Evolutionary conservation across 2,113 vertebrate genomes (phyloP).

Genomic region (Epinephelus cyanopodus): DNA sequence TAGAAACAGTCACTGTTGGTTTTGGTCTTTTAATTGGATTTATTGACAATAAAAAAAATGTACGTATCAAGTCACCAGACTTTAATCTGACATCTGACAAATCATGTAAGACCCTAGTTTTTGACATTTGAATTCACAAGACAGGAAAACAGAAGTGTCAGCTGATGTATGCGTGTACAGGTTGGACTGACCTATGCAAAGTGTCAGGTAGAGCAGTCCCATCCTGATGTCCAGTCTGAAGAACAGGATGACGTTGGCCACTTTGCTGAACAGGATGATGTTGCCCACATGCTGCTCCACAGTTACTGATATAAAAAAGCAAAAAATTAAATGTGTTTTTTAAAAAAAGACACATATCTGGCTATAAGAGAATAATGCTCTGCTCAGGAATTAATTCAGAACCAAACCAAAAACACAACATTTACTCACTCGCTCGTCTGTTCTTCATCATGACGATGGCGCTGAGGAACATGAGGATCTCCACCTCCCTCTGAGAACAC

Average conservation of each 20-base stretch:
- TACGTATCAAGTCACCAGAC: not conserved
- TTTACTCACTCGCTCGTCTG: constrained; percentile 92
- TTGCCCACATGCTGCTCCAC: constrained; percentile 97
- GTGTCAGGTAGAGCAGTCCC: constrained; percentile 94
- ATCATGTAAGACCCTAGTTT: not conserved
- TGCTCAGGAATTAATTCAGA: not conserved
- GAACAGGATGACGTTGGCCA: constrained; percentile 95
- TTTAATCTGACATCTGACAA: too few relatives aligned
- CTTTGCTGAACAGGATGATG: constrained; percentile 98
- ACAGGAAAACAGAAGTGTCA: not conserved
- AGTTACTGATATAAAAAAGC: constrained; percentile 83
- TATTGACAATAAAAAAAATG: not conserved
- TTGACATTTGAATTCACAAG: not conserved
- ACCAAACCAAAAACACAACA: not conserved
- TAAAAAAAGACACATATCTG: not conserved
- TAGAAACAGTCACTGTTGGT: not conserved
- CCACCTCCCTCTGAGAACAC: constrained; percentile 91
- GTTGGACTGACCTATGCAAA: constrained; percentile 86
- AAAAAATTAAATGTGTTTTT: too few relatives aligned
- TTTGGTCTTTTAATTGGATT: not conserved
- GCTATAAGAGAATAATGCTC: too few relatives aligned
- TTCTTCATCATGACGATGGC: constrained; percentile 99
- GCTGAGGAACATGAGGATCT: constrained; percentile 98
- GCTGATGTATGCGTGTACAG: not conserved
- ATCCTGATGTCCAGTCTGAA: constrained; percentile 95